Conservation (phyloP, 2,888 invertebrate genomes). For the Megalurothrips usitatus region DNA sequence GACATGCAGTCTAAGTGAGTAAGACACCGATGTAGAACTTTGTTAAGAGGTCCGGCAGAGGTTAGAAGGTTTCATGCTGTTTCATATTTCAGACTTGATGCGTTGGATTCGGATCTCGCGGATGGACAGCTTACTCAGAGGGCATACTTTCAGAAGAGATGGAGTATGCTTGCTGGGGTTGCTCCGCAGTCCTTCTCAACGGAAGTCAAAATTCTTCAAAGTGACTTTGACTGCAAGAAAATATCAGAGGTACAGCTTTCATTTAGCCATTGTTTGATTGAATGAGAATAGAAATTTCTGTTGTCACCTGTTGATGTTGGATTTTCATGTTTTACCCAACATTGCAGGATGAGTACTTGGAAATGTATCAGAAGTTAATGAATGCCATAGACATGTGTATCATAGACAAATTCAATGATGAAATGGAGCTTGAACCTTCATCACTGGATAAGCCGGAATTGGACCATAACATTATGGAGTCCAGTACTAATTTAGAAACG, state of each 20-base stretch:
- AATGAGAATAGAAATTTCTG: background rate
- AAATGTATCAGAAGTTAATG: background rate
- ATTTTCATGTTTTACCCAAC: too few relatives aligned
- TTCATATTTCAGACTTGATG: constrained; percentile 37
- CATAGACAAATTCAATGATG: background rate
- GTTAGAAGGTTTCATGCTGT: background rate
- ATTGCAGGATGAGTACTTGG: background rate
- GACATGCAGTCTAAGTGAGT: background rate
- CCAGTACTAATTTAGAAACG: background rate
- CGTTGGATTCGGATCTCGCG: constrained; percentile 38
- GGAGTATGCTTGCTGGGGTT: constrained; percentile 36
- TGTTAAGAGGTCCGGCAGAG: background rate
- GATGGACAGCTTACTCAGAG: constrained; percentile 40
- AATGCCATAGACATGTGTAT: background rate
- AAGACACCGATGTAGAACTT: background rate
- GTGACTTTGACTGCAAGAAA: background rate
- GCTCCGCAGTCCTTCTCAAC: background rate
- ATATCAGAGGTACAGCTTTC: background rate
- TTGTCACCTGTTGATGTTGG: background rate
- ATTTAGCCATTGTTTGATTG: background rate
- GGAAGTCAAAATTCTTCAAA: background rate
- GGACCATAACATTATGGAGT: background rate
- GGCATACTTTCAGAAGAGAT: constrained; percentile 41
- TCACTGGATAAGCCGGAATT: background rate
- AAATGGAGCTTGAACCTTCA: background rate